Evolutionary conservation across 2,797 vertebrate species (phyloP).

Genomic region (Eleutherodactylus coqui): DNA sequence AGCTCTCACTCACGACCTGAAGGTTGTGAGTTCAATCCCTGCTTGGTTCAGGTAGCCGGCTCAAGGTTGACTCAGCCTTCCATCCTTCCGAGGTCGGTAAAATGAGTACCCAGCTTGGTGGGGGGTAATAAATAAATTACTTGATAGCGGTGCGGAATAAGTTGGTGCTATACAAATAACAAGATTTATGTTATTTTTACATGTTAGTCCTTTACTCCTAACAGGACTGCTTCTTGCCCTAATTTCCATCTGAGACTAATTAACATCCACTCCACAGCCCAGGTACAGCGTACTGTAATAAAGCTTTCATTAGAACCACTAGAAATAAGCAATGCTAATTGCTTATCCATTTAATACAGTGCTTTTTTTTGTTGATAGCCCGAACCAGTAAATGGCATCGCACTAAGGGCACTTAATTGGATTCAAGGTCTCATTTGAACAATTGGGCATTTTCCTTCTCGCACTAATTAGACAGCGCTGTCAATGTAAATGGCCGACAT

Average conservation of each 20-base stretch:
- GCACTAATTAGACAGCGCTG: constrained; percentile 56
- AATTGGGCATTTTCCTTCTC: constrained; percentile 44
- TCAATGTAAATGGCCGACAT: constrained; percentile 39
- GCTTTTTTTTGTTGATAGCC: constrained; percentile 31
- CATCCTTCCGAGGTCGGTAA: too few relatives aligned
- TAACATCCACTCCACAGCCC: constrained; percentile 18
- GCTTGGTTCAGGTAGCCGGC: too few relatives aligned
- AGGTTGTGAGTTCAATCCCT: too few relatives aligned
- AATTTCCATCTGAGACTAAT: constrained; percentile 16
- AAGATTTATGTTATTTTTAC: too few relatives aligned
- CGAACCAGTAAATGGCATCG: constrained; percentile 52
- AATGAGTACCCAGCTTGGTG: too few relatives aligned
- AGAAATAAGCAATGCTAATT: constrained; percentile 44
- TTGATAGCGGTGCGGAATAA: too few relatives aligned
- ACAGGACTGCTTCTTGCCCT: background rate
- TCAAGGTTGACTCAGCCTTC: too few relatives aligned
- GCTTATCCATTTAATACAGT: constrained; percentile 31
- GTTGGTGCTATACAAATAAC: too few relatives aligned
- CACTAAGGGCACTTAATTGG: constrained; percentile 60
- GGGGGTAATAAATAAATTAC: too few relatives aligned
- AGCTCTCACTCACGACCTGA: too few relatives aligned
- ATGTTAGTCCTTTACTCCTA: too few relatives aligned
- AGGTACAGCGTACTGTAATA: constrained; percentile 50
- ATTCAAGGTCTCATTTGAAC: constrained; percentile 48
- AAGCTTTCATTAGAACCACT: constrained; percentile 47